Evolutionary conservation across 2,797 vertebrate genomes (phyloP).

Genomic region (Hydrophis major): DNA sequence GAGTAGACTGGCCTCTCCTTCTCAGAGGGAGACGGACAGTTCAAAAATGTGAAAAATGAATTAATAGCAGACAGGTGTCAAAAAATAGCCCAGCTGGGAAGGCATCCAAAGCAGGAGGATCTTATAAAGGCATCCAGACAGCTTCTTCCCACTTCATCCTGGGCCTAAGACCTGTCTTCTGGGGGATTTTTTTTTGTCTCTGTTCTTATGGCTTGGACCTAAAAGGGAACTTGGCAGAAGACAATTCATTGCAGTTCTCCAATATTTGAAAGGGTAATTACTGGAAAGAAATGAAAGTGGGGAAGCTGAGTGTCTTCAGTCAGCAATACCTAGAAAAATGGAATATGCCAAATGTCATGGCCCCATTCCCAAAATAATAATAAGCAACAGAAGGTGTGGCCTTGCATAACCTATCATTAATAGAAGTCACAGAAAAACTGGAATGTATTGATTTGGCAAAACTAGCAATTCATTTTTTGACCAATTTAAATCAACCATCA

Average conservation of each 20-base stretch:
- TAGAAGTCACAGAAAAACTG: background rate
- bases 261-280: background rate
- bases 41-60: background rate
- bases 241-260: background rate
- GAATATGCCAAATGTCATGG: background rate
- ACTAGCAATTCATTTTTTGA: background rate
- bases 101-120: background rate
- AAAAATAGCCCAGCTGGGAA: background rate
- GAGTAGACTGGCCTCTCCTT: background rate
- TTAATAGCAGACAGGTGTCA: background rate
- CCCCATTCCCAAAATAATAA: background rate
- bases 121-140: background rate
- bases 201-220: background rate
- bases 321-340: background rate
- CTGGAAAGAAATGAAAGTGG: background rate
- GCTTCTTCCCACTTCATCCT: background rate
- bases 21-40: background rate
- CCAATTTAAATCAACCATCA: background rate
- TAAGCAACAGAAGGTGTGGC: background rate
- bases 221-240: background rate
- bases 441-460: background rate
- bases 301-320: background rate
- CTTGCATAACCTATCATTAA: background rate
- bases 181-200: background rate
- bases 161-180: background rate